These are phyloP conservation scores for Bombyx mandarina DNA, from an alignment of 1,140 invertebrate species.

Conservation along the genomic window DNA sequence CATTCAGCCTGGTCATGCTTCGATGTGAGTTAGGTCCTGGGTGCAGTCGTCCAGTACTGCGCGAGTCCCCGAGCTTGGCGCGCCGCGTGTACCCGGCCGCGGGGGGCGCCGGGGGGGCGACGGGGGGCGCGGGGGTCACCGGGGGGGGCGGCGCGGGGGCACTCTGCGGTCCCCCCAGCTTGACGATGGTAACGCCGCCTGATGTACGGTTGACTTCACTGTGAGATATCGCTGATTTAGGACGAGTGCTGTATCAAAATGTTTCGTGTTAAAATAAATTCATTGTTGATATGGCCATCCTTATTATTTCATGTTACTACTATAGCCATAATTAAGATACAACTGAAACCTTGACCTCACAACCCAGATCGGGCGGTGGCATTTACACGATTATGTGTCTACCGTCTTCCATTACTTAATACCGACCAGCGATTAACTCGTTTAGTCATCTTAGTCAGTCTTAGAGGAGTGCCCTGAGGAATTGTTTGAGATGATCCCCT, in stretches of 20 bases:
- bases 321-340: too few relatives aligned
- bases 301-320: too few relatives aligned
- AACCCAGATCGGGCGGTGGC: too few relatives aligned
- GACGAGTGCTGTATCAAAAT: constrained; percentile 25
- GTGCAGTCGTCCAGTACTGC: constrained; percentile 78
- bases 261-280: too few relatives aligned
- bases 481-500: too few relatives aligned
- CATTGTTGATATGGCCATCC: too few relatives aligned
- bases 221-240: constrained; percentile 34
- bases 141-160: constrained; percentile 24
- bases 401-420: too few relatives aligned
- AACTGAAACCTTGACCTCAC: too few relatives aligned
- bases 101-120: neutral
- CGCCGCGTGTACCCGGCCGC: constrained; percentile 72
- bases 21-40: constrained; percentile 78
- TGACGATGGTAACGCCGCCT: constrained; percentile 82
- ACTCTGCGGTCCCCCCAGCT: constrained; percentile 72
- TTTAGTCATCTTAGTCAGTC: too few relatives aligned
- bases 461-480: too few relatives aligned
- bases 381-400: too few relatives aligned
- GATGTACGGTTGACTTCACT: constrained; percentile 78
- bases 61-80: constrained; percentile 77
- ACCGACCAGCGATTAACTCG: too few relatives aligned
- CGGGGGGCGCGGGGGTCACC: constrained; percentile 7
- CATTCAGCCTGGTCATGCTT: constrained; percentile 82